Base-by-base conservation (phyloP, 2,113 vertebrate species). In the Microtus richardsoni region DNA sequence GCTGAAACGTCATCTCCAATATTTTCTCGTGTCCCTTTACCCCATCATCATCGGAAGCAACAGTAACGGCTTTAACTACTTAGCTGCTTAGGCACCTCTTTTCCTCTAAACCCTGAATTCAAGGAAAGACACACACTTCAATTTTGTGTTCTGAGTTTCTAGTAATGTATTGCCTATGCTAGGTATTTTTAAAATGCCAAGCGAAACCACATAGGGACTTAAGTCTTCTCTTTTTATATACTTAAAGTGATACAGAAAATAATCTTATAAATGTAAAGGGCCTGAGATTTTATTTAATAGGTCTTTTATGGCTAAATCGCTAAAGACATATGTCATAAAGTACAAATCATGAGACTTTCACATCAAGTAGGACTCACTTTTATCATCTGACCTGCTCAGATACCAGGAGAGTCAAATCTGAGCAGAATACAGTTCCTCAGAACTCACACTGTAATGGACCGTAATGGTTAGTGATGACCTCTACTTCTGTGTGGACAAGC, bases 271-370 rank as follows among this genome's bases (percentile, higher is more conserved):
- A 85, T 74, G 30, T 21, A 3, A 54, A 82, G 64, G 54, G 95
- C 54, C 9, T 84, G 39, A 93, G 47, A 89, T 91, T 91, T 77
- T 92, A 49, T 82, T 91, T 80, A 74, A 47, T 7, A 82, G 33
- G 28, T 68, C 84, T 87, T 88, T 96, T 87, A 80, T 73, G 47
- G 16, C 87, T 4, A 68, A 47, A 66, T 95, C 36, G 93, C n/a
- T 90, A 30, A 91, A 10, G 71, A 91, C 96, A 96, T 91, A 26
- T 58, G 30, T 85, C n/a, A 93, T 54, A 54, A 95, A 82, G 47
- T 41, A 73, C 70, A 86, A 93, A 33, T 49, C 13, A 60, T 54
- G 52, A 73, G 92, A 92, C 4, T 93, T 89, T 88, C 70, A 95
- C 28, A 62, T 2, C 28, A 91, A 68, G 21, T 64, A 91, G 66